Evolutionary conservation across 2,888 invertebrate species (phyloP).

Genomic region (Meghimatium bilineatum): DNA sequence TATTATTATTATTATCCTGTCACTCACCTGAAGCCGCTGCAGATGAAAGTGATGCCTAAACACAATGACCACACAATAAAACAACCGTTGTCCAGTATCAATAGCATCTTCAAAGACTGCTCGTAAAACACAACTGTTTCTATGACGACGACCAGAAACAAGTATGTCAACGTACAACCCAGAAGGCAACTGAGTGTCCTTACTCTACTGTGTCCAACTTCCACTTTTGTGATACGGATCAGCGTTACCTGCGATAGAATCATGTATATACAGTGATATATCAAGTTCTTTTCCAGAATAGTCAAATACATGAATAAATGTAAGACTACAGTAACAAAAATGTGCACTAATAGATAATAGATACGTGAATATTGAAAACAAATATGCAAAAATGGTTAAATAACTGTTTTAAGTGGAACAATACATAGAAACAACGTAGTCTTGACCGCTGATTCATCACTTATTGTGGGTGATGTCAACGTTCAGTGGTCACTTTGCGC

Average conservation of each 20-base stretch:
- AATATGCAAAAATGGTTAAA: too few relatives aligned
- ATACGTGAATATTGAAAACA: too few relatives aligned
- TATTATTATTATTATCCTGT: conserved; percentile 48
- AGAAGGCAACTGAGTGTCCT: conserved; percentile 75
- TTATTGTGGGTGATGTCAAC: too few relatives aligned
- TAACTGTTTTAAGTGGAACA: too few relatives aligned
- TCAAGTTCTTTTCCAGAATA: too few relatives aligned
- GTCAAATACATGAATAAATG: too few relatives aligned
- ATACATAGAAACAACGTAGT: too few relatives aligned
- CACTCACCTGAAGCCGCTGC: conserved; percentile 80
- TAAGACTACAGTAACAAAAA: too few relatives aligned
- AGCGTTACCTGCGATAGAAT: conserved; percentile 79
- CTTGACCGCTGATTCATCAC: too few relatives aligned
- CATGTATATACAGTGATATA: too few relatives aligned
- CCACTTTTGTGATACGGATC: conserved; percentile 80
- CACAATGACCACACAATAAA: conserved; percentile 80
- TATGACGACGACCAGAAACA: conserved; percentile 77
- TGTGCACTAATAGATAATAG: too few relatives aligned
- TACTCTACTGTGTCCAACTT: conserved; percentile 79
- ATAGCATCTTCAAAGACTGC: conserved; percentile 65
- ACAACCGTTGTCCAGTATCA: conserved; percentile 78
- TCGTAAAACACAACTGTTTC: conserved; percentile 78
- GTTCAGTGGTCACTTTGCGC: too few relatives aligned
- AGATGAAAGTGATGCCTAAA: conserved; percentile 80
- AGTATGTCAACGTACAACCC: conserved; percentile 77